Evolutionary conservation across 2,797 vertebrate genomes (phyloP), one percentile per base, ranked within the genome.

Genomic region (Acanthornis magna): DNA sequence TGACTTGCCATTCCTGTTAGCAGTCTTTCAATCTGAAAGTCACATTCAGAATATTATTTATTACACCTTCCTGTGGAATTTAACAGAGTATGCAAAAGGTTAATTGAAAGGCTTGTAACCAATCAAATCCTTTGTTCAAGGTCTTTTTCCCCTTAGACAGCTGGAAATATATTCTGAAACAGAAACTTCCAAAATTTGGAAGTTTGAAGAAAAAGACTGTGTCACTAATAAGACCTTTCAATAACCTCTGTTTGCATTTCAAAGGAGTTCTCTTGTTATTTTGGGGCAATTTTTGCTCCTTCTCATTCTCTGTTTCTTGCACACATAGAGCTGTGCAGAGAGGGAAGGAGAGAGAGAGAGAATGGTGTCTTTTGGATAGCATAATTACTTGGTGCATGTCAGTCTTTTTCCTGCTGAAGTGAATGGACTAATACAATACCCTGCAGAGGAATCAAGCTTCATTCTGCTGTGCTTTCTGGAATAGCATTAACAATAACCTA

Each of bases 1-100:
- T 47, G 36, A 88, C 60, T 88, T 83, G 79, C 67, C 36, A 60
- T 96, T 97, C 84, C 85, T 96, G 53, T 96, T 93, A 87, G 42
- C 60, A 87, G 50, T 79, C 84, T 94, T 96, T 93, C 22, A 95
- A 89, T 91, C 74, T 95, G 93, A 95, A 97, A 96, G 93, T 96
- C 97, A 96, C 61, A 95, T 95, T 95, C 43, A 43, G 57, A 94
- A 93, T 84, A 70, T 71, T 89, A 77, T 77, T 94, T 93, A 74
- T 82, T 95, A 68, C 12, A 66, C 38, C 36, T 95, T 74, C 70
- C 50, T 84, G 11, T 50, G 34, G 82, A 63, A 73, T 87, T 93
- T 91, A 96, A 51, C 62, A 76, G 81, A 66, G 58, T 20, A 79
- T 78, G 36, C 61, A 89, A 93, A 91, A 94, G 77, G 50, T 91